Evolutionary conservation across 2,888 invertebrate species (phyloP), one percentile per base, ranked within the genome.

Genomic region (Caenorhabditis macrosperma): DNA sequence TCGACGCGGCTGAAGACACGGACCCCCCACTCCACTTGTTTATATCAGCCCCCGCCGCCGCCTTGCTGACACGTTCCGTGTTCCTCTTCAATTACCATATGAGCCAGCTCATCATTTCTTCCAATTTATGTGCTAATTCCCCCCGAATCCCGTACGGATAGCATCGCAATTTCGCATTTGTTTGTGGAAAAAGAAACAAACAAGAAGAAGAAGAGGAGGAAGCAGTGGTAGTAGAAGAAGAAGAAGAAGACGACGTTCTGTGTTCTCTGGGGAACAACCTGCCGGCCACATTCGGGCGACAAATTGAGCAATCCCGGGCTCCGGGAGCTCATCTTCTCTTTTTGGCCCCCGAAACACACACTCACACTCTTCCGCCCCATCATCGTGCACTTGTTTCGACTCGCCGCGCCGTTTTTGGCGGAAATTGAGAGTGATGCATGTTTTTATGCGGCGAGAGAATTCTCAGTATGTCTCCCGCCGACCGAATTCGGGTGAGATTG

Each of bases 181-280:
- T 54, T 55, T 71, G 52, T 17, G 28, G 60, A 20, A 20, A 30
- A 54, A 52, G 38, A 59, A 69, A 60, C 33, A 69, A 69, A 55
- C 33, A 57, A 55, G 26, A 15, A 67, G 46, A 64, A 67, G 38
- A 55, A 33, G 24, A 30, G n/a, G n/a, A n/a, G n/a, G n/a, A n/a
- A n/a, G n/a, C n/a, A n/a, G n/a, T n/a, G n/a, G n/a, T n/a, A n/a
- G n/a, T n/a, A 44, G 17, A 33, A 52, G 30, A 50, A 12, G 60
- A 60, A 30, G 38, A 69, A 44, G 44, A 50, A 28, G 52, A 44
- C 12, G 60, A 69, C 69, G 69, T 61, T 69, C 69, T 71, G 15
- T 30, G 71, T 71, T 71, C 71, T 71, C 71, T 71, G 63, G 71
- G 71, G 71, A 71, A 55, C 71, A 60, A 69, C 68, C 68, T 69